phyloP scores from a whole-genome alignment of 2,113 vertebrate genomes.

The Gavialis gangeticus region DNA sequence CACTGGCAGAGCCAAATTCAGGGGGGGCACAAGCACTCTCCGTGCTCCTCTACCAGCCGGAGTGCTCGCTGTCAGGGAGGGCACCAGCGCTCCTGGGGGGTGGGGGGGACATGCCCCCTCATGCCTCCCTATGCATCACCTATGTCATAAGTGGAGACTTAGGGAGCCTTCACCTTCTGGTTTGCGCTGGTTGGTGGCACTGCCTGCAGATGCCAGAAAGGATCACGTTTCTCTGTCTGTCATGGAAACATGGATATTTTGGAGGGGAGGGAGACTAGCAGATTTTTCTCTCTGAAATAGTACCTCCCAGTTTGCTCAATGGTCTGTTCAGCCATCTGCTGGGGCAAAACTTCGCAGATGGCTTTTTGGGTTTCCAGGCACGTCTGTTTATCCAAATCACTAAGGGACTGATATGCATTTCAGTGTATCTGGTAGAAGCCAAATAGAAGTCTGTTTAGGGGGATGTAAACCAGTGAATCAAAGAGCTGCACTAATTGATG shows the following conservation, averaged over 20 bases:
- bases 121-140: too few species aligned
- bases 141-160: background rate
- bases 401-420: background rate
- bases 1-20: too few species aligned
- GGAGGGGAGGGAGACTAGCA: background rate
- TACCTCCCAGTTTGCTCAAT: background rate
- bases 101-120: too few species aligned
- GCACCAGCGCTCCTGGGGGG: too few species aligned
- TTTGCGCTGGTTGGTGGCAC: background rate
- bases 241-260: background rate
- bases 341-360: background rate
- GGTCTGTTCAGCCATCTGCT: background rate
- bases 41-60: too few species aligned
- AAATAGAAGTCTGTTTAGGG: background rate
- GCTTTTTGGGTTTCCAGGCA: background rate
- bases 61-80: too few species aligned
- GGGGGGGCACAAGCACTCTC: too few species aligned
- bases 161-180: background rate
- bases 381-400: slow-evolving; percentile 1
- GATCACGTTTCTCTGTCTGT: background rate
- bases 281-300: background rate
- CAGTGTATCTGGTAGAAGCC: background rate
- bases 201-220: background rate
- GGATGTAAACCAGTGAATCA: background rate
- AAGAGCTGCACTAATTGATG: background rate